These are phyloP conservation scores for Cossypha heuglini DNA, from an alignment of 2,797 vertebrate genomes.

Conservation along the genomic window DNA sequence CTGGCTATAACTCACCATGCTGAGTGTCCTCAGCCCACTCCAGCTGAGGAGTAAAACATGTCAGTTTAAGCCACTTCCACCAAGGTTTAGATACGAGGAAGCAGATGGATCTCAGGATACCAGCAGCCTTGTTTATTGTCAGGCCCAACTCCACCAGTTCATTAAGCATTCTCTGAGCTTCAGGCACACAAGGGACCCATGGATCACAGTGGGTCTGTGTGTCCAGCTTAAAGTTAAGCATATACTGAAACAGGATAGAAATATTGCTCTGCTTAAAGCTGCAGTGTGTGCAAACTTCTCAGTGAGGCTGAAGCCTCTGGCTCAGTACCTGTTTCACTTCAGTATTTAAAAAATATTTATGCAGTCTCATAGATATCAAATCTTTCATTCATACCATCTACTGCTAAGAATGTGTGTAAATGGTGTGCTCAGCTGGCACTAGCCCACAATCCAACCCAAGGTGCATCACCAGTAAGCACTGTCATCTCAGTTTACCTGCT, in stretches of 20 bases:
- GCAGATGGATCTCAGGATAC: slow-evolving; percentile 21
- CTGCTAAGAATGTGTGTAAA: neutral
- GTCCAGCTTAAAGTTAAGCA: neutral
- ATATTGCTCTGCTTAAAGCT: neutral
- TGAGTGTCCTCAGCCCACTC: neutral
- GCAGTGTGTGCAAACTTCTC: neutral
- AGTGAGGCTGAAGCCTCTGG: neutral
- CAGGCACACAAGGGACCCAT: neutral
- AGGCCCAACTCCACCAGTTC: neutral
- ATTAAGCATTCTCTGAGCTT: neutral
- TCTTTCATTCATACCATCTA: neutral
- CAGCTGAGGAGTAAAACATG: neutral
- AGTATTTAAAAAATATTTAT: neutral
- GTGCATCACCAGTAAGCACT: neutral
- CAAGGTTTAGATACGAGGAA: neutral
- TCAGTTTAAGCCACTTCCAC: slow-evolving; percentile 10
- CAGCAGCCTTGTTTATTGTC: neutral
- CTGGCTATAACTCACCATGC: neutral
- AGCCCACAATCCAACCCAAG: neutral
- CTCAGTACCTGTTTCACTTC: neutral
- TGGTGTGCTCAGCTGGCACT: neutral
- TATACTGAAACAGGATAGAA: neutral
- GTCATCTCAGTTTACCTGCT: neutral
- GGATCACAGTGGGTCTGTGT: neutral
- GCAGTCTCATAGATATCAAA: neutral